Evolutionary conservation across 2,113 vertebrate species (phyloP).

Genomic region (Caranx melampygus): DNA sequence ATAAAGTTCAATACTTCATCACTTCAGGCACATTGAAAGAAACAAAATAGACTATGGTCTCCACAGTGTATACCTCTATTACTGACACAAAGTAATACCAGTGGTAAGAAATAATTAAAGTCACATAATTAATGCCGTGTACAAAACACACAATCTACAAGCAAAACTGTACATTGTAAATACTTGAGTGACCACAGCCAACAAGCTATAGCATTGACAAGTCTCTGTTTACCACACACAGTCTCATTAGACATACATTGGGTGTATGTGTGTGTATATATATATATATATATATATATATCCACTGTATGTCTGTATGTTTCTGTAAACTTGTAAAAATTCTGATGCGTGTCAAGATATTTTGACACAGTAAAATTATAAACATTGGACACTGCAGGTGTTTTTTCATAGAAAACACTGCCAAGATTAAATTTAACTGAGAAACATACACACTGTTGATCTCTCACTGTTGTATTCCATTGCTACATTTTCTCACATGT

Average conservation of each 20-base stretch:
- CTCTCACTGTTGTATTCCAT: not conserved
- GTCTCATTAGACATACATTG: slow-evolving; percentile 5
- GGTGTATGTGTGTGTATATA: not conserved
- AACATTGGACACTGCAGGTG: slow-evolving; percentile 9
- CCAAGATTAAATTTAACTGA: not conserved
- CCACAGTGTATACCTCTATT: slow-evolving; percentile 20
- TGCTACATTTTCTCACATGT: slow-evolving; percentile 55
- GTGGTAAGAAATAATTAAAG: not conserved
- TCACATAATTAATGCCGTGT: slow-evolving; percentile 5
- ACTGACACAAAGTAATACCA: slow-evolving; percentile 35
- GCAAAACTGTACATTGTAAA: slow-evolving; percentile 19
- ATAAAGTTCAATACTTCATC: slow-evolving; percentile 45
- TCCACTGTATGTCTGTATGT: not conserved
- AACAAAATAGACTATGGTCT: slow-evolving; percentile 26
- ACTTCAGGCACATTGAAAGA: slow-evolving; percentile 68
- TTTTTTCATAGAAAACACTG: slow-evolving; percentile 51
- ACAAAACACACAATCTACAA: not conserved
- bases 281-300: too few relatives aligned
- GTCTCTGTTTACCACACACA: slow-evolving; percentile 9
- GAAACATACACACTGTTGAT: not conserved
- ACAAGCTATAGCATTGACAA: not conserved
- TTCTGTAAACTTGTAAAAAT: slow-evolving; percentile 35
- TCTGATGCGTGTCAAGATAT: not conserved
- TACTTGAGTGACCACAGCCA: slow-evolving; percentile 24
- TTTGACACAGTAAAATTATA: slow-evolving; percentile 43